Evolutionary conservation across 92 coral and sea anemone species (phyloP).

Genomic region (Palythoa grandiflora): DNA sequence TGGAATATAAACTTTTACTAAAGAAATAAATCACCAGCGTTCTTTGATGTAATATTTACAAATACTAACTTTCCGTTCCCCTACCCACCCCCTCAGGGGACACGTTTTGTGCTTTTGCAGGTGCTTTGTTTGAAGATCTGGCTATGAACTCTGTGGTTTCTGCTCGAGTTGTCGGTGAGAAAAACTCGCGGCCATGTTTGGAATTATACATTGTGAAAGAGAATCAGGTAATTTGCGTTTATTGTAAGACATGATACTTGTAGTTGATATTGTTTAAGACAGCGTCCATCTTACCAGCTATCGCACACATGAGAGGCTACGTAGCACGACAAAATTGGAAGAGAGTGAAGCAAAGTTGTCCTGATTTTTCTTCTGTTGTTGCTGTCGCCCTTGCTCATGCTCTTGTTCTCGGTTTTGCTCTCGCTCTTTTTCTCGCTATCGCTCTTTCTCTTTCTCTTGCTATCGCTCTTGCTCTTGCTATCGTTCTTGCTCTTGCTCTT

Average conservation of each 20-base stretch:
- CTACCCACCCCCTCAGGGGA: conserved; percentile 67
- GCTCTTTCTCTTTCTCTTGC: not conserved
- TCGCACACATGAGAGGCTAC: not conserved
- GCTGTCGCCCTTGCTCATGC: not conserved
- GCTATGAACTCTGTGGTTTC: conserved; percentile 88
- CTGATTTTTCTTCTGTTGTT: not conserved
- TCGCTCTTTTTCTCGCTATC: not conserved
- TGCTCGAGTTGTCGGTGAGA: conserved; percentile 87
- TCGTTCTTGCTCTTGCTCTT: too few relatives aligned
- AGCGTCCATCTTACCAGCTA: not conserved
- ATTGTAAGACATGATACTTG: not conserved
- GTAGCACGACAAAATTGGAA: too few relatives aligned
- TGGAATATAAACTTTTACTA: not conserved
- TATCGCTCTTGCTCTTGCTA: too few relatives aligned
- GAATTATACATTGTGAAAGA: conserved; percentile 90
- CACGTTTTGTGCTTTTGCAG: conserved; percentile 84
- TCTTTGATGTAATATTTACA: too few relatives aligned
- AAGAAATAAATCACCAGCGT: not conserved
- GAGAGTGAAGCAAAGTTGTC: too few relatives aligned
- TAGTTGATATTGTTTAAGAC: not conserved
- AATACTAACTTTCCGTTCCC: not conserved
- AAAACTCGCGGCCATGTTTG: conserved; percentile 83
- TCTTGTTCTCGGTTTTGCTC: not conserved
- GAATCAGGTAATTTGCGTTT: conserved; percentile 69
- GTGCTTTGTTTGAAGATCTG: conserved; percentile 90